phyloP scores from a whole-genome alignment of 1,140 invertebrate species.

The Anthonomus grandis region DNA sequence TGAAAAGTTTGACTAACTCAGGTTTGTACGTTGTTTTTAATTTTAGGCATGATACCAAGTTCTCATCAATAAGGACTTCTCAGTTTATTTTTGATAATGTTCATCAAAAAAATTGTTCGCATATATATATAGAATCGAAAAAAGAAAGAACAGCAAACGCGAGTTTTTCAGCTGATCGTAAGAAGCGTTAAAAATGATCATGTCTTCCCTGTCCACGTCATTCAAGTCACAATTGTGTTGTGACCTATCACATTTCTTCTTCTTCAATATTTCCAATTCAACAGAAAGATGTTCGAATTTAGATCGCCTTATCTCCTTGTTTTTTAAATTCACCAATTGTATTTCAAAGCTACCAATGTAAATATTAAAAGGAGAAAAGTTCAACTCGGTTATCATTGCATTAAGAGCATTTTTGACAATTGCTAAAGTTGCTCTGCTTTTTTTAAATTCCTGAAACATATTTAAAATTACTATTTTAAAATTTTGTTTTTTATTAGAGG shows the following conservation, averaged over 20 bases:
- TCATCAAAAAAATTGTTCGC: too few species aligned
- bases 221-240: conserved; percentile 35
- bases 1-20: too few species aligned
- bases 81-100: too few species aligned
- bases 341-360: conserved; percentile 36
- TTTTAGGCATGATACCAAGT: too few species aligned
- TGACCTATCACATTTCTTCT: conserved; percentile 31
- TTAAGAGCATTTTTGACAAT: conserved; percentile 41
- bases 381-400: conserved; percentile 33
- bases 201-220: conserved; percentile 27
- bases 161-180: too few species aligned
- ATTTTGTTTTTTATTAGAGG: conserved; percentile 25
- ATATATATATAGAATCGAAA: too few species aligned
- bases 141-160: too few species aligned
- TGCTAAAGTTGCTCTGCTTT: conserved; percentile 34
- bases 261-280: conserved; percentile 34
- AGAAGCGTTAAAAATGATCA: too few species aligned
- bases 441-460: conserved; percentile 39
- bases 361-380: conserved; percentile 36
- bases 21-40: too few species aligned
- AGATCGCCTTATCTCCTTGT: conserved; percentile 32
- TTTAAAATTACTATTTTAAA: conserved; percentile 37
- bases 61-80: too few species aligned
- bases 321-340: conserved; percentile 40
- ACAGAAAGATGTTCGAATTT: conserved; percentile 26